Evolutionary conservation across 1,140 invertebrate genomes (phyloP), one percentile per base, ranked within the genome.

Genomic region (Bombus ignitus): DNA sequence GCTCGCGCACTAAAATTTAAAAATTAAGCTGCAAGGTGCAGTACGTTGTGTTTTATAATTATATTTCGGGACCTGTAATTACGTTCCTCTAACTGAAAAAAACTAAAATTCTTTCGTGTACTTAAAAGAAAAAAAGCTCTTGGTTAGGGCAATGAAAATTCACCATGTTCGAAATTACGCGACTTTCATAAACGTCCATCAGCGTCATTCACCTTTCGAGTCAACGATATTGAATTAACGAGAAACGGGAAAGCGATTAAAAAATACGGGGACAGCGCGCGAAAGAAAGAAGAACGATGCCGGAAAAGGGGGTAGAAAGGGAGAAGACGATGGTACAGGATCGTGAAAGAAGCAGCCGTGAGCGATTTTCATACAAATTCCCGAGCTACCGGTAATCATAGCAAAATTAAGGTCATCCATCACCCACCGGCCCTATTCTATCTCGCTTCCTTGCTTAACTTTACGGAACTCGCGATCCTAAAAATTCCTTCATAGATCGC

Each of bases 331-430:
- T 47, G 76, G 81, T 59, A 65, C 44, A 42, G 68, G 81, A 88
- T 88, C 76, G 66, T 85, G 85, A 89, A 90, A 93, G 88, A 91
- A 90, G 39, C 75, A 82, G 86, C 90, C 86, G 84, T 81, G 88
- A 89, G 92, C 85, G 89, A 93, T 93, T 94, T 93, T 94, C 92
- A 93, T 93, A 91, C 88, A 92, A 94, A 94, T 93, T 94, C 92
- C 88, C 89, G 86, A 89, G 88, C 88, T 78, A 90, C 88, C 91
- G 91, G 90, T 94, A 93, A 94, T 94, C 93, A 92, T 90, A 89
- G 92, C 88, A 85, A 94, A 94, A 94, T 94, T 94, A 94, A 93
- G 92, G 91, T 92, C 91, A 93, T 94, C 93, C 92, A 94, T 94
- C 93, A 94, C 89, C 88, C 88, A 72, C 83, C 57, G 57, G 77